Evolutionary conservation across 2,113 vertebrate species (phyloP).

Genomic region (Piaya cayana): DNA sequence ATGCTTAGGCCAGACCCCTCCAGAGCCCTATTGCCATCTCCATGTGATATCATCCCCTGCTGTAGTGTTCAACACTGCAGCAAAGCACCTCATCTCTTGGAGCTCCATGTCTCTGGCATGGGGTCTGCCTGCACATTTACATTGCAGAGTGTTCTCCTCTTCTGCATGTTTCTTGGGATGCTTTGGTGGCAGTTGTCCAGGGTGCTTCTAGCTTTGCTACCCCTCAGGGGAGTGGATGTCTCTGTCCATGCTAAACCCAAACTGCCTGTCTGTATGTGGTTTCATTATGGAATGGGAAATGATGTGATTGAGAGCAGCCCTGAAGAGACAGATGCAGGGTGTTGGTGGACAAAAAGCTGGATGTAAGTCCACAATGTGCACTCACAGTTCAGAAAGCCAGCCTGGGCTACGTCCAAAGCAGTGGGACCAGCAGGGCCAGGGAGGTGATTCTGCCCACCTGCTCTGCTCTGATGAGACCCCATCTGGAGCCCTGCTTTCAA

Average conservation of each 20-base stretch:
- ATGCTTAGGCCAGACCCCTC: not conserved
- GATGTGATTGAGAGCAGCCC: too few species aligned
- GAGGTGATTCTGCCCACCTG: too few species aligned
- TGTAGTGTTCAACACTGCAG: rapidly evolving
- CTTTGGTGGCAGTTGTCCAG: rapidly evolving
- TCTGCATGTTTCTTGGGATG: rapidly evolving
- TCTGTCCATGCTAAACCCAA: rapidly evolving
- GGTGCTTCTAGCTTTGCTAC: rapidly evolving
- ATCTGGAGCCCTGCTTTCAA: too few species aligned
- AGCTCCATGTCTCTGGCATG: rapidly evolving
- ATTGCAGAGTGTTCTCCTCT: not conserved
- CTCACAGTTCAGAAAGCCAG: too few species aligned
- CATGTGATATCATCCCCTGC: rapidly evolving
- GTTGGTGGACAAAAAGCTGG: too few species aligned
- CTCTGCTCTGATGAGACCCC: too few species aligned
- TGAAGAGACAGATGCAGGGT: too few species aligned
- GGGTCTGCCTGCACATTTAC: not conserved
- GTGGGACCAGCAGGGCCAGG: too few species aligned
- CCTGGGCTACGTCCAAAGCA: too few species aligned
- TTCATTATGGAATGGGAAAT: too few species aligned
- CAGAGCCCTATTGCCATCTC: not conserved
- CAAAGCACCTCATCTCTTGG: rapidly evolving
- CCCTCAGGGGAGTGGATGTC: not conserved
- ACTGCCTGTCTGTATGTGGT: not conserved
- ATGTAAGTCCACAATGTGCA: too few species aligned